These are phyloP conservation scores for Pomatorhinus ruficollis DNA, from an alignment of 2,113 vertebrate genomes.

Conservation along the genomic window DNA sequence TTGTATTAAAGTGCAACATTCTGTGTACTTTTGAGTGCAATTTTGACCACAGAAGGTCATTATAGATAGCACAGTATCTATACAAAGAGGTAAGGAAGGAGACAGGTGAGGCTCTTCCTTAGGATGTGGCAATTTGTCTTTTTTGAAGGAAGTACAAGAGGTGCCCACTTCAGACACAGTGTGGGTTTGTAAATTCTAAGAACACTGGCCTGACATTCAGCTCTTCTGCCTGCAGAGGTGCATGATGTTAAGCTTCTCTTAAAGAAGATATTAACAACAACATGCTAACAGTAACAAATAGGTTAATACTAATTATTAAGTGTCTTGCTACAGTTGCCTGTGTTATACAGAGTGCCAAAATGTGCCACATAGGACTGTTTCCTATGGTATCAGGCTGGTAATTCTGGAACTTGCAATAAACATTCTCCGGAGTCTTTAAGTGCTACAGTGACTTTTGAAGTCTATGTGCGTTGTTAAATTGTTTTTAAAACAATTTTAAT, in stretches of 20 bases:
- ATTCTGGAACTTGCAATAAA: not conserved
- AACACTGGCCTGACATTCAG: not conserved
- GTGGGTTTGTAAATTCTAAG: not conserved
- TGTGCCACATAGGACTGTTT: not conserved
- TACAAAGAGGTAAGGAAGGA: not conserved
- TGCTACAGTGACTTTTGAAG: not conserved
- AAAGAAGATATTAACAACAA: not conserved
- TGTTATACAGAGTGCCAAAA: not conserved
- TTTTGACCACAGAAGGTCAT: not conserved
- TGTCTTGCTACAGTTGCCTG: fast-evolving
- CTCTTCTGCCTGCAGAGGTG: not conserved
- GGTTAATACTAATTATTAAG: not conserved
- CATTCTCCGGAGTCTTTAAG: not conserved
- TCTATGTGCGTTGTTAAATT: not conserved
- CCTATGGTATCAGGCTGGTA: not conserved
- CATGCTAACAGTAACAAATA: not conserved
- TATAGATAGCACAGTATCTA: not conserved
- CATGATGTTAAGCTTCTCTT: fast-evolving
- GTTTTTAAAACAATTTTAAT: not conserved
- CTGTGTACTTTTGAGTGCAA: not conserved
- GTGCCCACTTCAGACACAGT: fast-evolving
- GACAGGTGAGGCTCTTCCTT: not conserved
- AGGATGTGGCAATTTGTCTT: not conserved
- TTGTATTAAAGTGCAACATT: not conserved
- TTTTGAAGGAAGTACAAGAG: not conserved